A percentile compares a stretch with the other conserved stretches of the same genome.
Conservation (phyloP, 2,113 vertebrate genomes). For the Lanius collurio region DNA sequence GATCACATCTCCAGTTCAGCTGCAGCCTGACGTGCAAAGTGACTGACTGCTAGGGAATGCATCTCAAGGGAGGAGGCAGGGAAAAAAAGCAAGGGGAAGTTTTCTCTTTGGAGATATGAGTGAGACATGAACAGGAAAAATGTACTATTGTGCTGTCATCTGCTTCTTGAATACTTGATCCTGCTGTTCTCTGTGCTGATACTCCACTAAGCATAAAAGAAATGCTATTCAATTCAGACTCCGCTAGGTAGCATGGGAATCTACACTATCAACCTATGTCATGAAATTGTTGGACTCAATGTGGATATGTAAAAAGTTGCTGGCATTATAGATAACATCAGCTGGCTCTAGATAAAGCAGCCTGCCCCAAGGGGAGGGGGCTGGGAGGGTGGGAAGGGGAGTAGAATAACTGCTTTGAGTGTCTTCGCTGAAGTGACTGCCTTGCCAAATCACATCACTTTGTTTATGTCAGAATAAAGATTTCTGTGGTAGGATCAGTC, state of each 20-base stretch:
- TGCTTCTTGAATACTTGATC: background rate
- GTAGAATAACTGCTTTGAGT: background rate
- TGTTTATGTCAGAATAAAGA: background rate
- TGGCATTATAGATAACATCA: constrained; percentile 19
- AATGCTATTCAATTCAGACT: background rate
- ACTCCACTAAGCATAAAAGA: background rate
- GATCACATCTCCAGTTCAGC: background rate
- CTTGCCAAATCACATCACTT: background rate
- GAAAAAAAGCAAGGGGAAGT: background rate
- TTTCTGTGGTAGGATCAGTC: background rate
- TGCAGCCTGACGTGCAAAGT: background rate
- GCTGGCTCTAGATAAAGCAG: constrained; percentile 30
- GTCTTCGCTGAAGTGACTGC: background rate
- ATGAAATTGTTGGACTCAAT: background rate
- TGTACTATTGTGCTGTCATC: background rate
- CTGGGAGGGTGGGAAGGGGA: background rate
- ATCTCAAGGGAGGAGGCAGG: background rate
- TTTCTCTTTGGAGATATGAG: constrained; percentile 1
- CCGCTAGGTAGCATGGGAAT: background rate
- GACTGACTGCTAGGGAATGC: background rate
- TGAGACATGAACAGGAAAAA: background rate
- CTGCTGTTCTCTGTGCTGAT: background rate
- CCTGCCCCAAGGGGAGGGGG: background rate
- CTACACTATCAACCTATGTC: background rate
- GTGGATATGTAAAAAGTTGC: constrained; percentile 8